Evolutionary conservation across 2,113 vertebrate genomes (phyloP), one percentile per base, ranked within the genome.

Genomic region (Heliornis fulica): DNA sequence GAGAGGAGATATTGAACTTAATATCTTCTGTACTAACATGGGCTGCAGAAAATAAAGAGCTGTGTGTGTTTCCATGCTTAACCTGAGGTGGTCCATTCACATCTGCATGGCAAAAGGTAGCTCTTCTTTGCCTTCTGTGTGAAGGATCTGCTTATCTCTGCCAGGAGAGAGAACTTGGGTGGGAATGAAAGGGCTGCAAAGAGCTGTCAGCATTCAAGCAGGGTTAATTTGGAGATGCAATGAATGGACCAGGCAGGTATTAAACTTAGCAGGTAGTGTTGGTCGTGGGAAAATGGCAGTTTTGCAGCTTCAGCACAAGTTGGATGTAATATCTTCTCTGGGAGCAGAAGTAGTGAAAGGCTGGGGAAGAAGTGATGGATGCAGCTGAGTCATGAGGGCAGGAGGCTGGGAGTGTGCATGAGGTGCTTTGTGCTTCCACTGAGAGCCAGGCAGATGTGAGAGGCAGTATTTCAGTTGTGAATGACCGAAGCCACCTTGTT

Each of bases 51-150:
- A 76, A 76, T 4, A 57, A 51, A 56, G 36, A 72, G 21, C 26
- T 50, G 48, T 56, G 2, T 1, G 1, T 48, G 12, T 48, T 61
- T 89, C 70, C 40, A 1, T 57, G 48, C n/a, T 65, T 64, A 84
- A 71, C 21, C 18, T 76, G 51, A 91, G 64, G 48, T 1, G 2
- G 54, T 56, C 60, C 21, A 15, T 75, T 68, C 51, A 26, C 29
- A 29, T 60, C 11, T 0, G 0, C 40, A 26, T 15, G 21, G 36
- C 2, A 4, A 93, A 69, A 12, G 12, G 45, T 25, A n/a, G 31
- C 13, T 22, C 19, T 68, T 45, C 31, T 0, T 48, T 77, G 41
- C 29, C 26, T 20, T 18, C 13, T 65, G 36, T 11, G 32, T 43
- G 75, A 60, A 40, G 29, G 43, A 5, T 48, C 25, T 84, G 28